phyloP scores from a whole-genome alignment of 1,140 invertebrate genomes.

The Leptinotarsa undecemlineata region DNA sequence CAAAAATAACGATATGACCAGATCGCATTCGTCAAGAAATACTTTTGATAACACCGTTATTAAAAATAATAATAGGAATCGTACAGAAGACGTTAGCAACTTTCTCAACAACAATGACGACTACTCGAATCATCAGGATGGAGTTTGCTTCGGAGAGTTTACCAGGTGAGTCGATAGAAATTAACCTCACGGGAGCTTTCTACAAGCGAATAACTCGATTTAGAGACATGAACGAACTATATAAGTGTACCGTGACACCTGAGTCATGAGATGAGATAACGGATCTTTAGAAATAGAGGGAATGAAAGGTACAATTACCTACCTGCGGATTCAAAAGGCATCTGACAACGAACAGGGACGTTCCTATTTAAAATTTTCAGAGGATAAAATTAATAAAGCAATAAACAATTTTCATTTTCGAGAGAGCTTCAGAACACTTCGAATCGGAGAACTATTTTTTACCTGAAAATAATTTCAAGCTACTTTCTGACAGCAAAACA shows the following conservation, averaged over 20 bases:
- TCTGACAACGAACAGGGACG: no score
- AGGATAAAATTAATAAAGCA: no score
- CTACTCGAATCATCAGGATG: background rate
- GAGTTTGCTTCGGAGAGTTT: slow-evolving; percentile 22
- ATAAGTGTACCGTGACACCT: background rate
- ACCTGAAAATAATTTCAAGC: no score
- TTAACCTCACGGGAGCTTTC: background rate
- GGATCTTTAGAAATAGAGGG: background rate
- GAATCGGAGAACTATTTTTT: no score
- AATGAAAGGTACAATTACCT: background rate
- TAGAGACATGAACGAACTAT: background rate
- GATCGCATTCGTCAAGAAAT: background rate
- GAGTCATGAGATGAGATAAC: slow-evolving; percentile 18
- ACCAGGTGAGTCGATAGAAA: slow-evolving; percentile 23
- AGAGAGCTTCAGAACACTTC: no score
- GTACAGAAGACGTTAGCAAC: background rate
- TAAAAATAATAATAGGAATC: slow-evolving; percentile 19
- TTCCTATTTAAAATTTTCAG: no score
- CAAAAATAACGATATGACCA: background rate
- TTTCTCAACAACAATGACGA: slow-evolving; percentile 15
- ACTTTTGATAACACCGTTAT: background rate
- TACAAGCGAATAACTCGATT: background rate
- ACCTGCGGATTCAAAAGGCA: no score
- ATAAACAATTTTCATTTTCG: no score
- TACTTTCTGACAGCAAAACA: no score